Conservation (phyloP, 1,140 invertebrate genomes). For the Cardiocondyla obscurior region DNA sequence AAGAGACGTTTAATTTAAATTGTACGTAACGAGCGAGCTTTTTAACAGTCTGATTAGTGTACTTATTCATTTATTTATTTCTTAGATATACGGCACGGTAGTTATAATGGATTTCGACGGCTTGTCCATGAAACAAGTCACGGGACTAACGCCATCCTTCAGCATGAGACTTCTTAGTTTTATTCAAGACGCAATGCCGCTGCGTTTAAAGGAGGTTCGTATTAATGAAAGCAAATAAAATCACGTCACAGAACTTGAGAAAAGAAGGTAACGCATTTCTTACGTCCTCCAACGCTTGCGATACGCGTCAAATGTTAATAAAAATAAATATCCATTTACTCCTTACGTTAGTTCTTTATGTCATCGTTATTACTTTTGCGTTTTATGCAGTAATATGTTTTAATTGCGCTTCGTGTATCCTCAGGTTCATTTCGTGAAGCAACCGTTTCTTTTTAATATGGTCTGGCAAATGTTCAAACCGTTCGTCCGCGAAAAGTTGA, state of each 20-base stretch:
- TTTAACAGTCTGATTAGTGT: background rate
- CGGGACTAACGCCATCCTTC: slow-evolving; percentile 89
- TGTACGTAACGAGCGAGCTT: no score
- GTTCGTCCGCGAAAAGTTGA: slow-evolving; percentile 93
- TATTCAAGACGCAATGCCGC: slow-evolving; percentile 94
- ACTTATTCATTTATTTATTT: background rate
- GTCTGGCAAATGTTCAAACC: slow-evolving; percentile 95
- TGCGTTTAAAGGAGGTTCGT: slow-evolving; percentile 91
- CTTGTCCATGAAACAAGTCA: slow-evolving; percentile 89
- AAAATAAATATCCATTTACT: background rate
- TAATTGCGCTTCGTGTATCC: background rate
- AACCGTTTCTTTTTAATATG: slow-evolving; percentile 94
- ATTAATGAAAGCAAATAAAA: background rate
- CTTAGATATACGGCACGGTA: slow-evolving; percentile 87
- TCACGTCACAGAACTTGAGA: background rate
- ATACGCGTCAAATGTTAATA: background rate
- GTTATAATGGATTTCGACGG: slow-evolving; percentile 93
- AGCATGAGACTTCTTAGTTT: slow-evolving; percentile 90
- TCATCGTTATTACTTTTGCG: background rate
- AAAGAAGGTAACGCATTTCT: background rate
- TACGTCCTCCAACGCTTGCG: background rate
- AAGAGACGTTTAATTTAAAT: slow-evolving; percentile 15
- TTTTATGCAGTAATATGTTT: no score
- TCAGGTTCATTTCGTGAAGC: slow-evolving; percentile 92
- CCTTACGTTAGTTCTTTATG: background rate